These are phyloP conservation scores for Teleogryllus oceanicus DNA, from an alignment of 2,888 invertebrate genomes.

Conservation along the genomic window DNA sequence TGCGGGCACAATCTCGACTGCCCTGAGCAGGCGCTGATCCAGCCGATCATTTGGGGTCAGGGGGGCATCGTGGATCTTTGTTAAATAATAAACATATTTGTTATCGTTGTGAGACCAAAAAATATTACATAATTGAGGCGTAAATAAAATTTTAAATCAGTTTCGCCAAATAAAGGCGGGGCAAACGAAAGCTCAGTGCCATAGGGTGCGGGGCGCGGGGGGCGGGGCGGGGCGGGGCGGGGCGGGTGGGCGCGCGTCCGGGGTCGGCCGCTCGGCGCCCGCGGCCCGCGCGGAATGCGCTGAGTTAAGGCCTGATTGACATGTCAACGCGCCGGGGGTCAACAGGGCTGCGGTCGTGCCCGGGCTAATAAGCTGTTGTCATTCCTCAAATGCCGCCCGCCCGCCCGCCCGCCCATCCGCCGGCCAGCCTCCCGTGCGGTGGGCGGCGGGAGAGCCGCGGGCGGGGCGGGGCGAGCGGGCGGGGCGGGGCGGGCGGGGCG, in stretches of 20 bases:
- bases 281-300: background rate
- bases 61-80: too few species aligned
- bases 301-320: conserved; percentile 18
- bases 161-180: too few species aligned
- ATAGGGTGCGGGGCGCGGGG: background rate
- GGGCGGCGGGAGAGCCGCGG: background rate
- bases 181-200: too few species aligned
- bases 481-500: background rate
- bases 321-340: background rate
- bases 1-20: too few species aligned
- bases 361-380: conserved; percentile 18
- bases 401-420: background rate
- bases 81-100: too few species aligned
- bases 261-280: background rate
- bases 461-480: background rate
- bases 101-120: too few species aligned
- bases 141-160: too few species aligned
- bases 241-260: background rate
- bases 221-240: background rate
- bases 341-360: background rate
- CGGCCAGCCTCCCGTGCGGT: background rate
- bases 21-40: too few species aligned
- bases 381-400: background rate
- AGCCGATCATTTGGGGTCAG: too few species aligned
- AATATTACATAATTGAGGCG: too few species aligned